Evolutionary conservation across 2,797 vertebrate species (phyloP).

Genomic region (Myiotriccus ornatus): DNA sequence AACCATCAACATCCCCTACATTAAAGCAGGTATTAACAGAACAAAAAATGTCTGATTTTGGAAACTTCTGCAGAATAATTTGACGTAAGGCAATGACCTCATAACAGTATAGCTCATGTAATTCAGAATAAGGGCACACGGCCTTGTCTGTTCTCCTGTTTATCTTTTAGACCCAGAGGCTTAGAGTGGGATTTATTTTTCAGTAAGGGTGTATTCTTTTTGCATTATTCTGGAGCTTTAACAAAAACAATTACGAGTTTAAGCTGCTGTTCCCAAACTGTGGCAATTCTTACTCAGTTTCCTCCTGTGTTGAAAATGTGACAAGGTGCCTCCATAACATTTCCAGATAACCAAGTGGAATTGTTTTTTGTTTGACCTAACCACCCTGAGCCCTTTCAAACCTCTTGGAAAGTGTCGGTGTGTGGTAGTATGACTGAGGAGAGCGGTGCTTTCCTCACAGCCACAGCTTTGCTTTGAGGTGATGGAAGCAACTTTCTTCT

Average conservation of each 20-base stretch:
- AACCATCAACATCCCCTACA: constrained; percentile 42
- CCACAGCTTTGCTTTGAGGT: constrained; percentile 1
- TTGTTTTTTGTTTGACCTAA: not conserved
- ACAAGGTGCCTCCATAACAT: not conserved
- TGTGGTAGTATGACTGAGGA: not conserved
- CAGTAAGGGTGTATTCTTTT: not conserved
- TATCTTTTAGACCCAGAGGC: constrained; percentile 6
- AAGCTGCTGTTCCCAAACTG: not conserved
- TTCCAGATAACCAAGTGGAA: not conserved
- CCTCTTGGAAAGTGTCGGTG: not conserved
- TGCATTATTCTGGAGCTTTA: not conserved
- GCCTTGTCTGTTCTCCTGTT: constrained; percentile 31
- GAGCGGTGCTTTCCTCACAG: not conserved
- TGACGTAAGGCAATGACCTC: constrained; percentile 63
- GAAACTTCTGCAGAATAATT: constrained; percentile 38
- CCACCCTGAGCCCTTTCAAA: not conserved
- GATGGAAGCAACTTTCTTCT: constrained; percentile 52
- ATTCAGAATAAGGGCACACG: not conserved
- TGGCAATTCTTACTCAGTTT: not conserved
- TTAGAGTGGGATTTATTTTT: not conserved
- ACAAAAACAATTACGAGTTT: not conserved
- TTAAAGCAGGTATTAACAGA: constrained; percentile 16
- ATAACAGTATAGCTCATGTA: constrained; percentile 5
- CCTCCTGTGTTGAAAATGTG: not conserved
- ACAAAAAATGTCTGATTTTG: not conserved